phyloP scores from a whole-genome alignment of 2,797 vertebrate genomes.

The Chaetophractus vellerosus region DNA sequence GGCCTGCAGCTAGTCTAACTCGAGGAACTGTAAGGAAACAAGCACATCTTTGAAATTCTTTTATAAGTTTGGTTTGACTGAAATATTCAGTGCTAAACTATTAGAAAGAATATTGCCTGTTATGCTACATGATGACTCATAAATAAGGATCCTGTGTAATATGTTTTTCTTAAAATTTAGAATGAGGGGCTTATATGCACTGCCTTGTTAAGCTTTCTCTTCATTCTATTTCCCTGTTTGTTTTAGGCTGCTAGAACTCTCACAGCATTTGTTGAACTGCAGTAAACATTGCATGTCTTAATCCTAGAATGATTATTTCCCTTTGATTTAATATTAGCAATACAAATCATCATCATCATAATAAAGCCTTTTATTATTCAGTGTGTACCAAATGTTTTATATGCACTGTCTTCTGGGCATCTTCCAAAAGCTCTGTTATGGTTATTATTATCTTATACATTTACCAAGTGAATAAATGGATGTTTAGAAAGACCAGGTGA shows the following conservation, averaged over 20 bases:
- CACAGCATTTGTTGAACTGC: neutral
- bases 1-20: neutral
- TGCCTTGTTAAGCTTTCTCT: neutral
- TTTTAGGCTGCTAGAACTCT: neutral
- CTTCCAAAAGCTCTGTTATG: neutral
- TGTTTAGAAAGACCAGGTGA: neutral
- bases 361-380: neutral
- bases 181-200: neutral
- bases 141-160: neutral
- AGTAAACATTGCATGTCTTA: neutral
- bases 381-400: neutral
- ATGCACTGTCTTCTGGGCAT: neutral
- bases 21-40: neutral
- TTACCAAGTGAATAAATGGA: neutral
- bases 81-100: neutral
- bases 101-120: neutral
- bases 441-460: neutral
- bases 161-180: constrained; percentile 25
- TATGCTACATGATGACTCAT: neutral
- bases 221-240: neutral
- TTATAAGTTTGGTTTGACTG: constrained; percentile 10
- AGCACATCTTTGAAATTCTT: neutral
- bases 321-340: neutral
- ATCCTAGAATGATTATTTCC: neutral
- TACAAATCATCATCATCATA: neutral